Conservation (phyloP, 2,888 invertebrate species). For the Diarsia rubi region DNA sequence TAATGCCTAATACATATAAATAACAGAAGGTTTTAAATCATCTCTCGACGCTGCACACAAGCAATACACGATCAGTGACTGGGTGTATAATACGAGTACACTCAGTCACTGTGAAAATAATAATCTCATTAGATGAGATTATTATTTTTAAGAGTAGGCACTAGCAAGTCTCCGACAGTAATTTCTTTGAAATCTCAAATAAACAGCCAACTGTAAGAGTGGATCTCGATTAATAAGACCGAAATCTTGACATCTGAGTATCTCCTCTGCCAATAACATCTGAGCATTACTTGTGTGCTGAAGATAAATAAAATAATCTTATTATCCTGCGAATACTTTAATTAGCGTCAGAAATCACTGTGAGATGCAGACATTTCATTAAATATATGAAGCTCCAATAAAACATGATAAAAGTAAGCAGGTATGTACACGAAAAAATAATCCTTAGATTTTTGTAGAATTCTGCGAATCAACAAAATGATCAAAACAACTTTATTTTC, state of each 20-base stretch:
- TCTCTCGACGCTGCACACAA: too few relatives aligned
- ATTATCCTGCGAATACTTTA: constrained; percentile 19
- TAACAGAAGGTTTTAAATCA: too few relatives aligned
- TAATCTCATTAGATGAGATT: not conserved
- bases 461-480: not conserved
- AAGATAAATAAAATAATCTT: constrained; percentile 13
- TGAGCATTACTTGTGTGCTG: constrained; percentile 3
- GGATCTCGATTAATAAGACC: constrained; percentile 4
- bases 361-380: constrained; percentile 19
- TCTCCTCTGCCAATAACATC: constrained; percentile 13
- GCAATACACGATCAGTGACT: too few relatives aligned
- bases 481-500: constrained; percentile 1
- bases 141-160: constrained; percentile 5
- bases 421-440: not conserved
- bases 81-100: too few relatives aligned
- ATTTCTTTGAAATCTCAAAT: not conserved
- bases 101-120: not conserved
- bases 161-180: not conserved
- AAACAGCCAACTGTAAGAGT: not conserved
- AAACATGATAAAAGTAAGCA: constrained; percentile 21
- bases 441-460: too few relatives aligned
- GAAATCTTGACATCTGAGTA: constrained; percentile 3
- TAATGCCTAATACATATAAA: not conserved
- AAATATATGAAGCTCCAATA: constrained; percentile 16
- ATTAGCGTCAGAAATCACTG: constrained; percentile 22